Evolutionary conservation across 2,888 invertebrate species (phyloP).

Genomic region (Brachyptera risi): DNA sequence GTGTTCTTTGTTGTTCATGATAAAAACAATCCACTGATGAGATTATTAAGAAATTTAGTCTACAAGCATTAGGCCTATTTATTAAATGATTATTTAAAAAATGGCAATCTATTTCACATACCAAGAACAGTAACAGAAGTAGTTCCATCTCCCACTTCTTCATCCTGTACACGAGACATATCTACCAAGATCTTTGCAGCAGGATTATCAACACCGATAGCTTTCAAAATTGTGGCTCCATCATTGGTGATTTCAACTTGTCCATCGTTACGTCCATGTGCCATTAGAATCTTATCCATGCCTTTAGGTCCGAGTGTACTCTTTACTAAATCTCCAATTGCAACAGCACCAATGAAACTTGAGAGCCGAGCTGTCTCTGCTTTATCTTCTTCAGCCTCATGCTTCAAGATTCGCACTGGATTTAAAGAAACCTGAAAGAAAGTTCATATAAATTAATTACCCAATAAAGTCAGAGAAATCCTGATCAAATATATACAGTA

Average conservation of each 20-base stretch:
- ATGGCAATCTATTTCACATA: constrained; percentile 44
- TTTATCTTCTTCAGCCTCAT: constrained; percentile 97
- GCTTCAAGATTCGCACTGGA: constrained; percentile 89
- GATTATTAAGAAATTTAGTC: too few species aligned
- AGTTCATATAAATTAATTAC: too few species aligned
- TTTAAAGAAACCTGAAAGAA: constrained; percentile 83
- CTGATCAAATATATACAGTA: too few species aligned
- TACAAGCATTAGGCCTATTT: background rate
- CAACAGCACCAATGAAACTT: constrained; percentile 97
- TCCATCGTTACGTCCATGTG: constrained; percentile 73
- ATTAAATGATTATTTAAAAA: background rate
- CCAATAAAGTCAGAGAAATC: too few species aligned
- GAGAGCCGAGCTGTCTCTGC: constrained; percentile 96
- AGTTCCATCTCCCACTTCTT: constrained; percentile 99
- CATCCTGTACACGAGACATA: constrained; percentile 97
- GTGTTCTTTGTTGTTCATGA: too few species aligned
- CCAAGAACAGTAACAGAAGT: constrained; percentile 94
- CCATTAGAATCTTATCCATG: constrained; percentile 90
- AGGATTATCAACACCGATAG: constrained; percentile 96
- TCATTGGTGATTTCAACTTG: constrained; percentile 96
- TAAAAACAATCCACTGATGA: too few species aligned
- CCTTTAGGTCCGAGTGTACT: constrained; percentile 98
- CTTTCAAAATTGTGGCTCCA: constrained; percentile 96
- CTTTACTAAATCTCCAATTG: constrained; percentile 97
- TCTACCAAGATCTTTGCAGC: constrained; percentile 99